phyloP scores from a whole-genome alignment of 30 jellyfish, hydroid and myxozoan species.

The Aurelia coerulea region DNA sequence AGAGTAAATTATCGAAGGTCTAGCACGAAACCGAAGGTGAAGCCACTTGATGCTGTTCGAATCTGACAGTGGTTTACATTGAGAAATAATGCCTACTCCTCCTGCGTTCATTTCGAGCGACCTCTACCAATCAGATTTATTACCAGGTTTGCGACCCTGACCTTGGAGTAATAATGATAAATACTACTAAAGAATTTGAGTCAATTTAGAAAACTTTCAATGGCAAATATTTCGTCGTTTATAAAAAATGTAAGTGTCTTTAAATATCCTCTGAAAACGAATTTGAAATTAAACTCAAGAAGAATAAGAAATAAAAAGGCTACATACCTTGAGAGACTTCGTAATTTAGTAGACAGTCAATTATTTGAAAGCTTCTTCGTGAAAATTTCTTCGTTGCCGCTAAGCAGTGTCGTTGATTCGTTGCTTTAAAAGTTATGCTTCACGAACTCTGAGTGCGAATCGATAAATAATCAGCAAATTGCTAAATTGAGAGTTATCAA shows the following conservation, averaged over 20 bases:
- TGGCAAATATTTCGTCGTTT: too few relatives aligned
- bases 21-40: too few relatives aligned
- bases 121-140: too few relatives aligned
- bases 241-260: neutral
- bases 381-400: slow-evolving; percentile 16
- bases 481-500: neutral
- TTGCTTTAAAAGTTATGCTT: slow-evolving; percentile 11
- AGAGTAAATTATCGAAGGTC: too few relatives aligned
- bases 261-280: neutral
- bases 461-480: slow-evolving; percentile 10
- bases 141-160: too few relatives aligned
- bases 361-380: neutral
- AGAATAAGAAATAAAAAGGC: neutral
- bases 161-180: too few relatives aligned
- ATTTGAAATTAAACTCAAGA: neutral
- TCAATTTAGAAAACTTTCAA: too few relatives aligned
- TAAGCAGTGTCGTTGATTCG: slow-evolving; percentile 48
- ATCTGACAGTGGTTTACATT: too few relatives aligned
- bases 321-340: slow-evolving; percentile 6
- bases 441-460: neutral
- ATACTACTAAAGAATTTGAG: too few relatives aligned
- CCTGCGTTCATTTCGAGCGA: too few relatives aligned
- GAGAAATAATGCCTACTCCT: too few relatives aligned
- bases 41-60: too few relatives aligned
- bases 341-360: slow-evolving; percentile 20